Evolutionary conservation across 2,888 invertebrate genomes (phyloP).

Genomic region (Caenorhabditis panamensis): DNA sequence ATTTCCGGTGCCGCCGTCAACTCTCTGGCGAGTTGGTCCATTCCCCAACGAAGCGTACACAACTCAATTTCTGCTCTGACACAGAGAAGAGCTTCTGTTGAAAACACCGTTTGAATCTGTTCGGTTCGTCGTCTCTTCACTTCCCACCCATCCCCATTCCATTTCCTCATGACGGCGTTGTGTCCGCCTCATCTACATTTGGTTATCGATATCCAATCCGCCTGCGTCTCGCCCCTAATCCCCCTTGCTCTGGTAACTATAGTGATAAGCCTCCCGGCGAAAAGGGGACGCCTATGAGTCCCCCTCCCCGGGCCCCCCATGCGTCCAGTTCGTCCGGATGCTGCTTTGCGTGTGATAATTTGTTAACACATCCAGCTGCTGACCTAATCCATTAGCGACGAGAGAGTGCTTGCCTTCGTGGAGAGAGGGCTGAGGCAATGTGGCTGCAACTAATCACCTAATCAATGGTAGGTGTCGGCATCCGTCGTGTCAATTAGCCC

Average conservation of each 20-base stretch:
- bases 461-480: slow-evolving; percentile 49
- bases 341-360: slow-evolving; percentile 43
- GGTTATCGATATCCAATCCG: slow-evolving; percentile 18
- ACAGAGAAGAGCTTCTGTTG: neutral
- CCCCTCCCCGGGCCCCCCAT: neutral
- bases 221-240: slow-evolving; percentile 40
- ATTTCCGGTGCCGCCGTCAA: slow-evolving; percentile 47
- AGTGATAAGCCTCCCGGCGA: slow-evolving; percentile 47
- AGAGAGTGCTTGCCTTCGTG: slow-evolving; percentile 20
- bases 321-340: slow-evolving; percentile 6
- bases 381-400: slow-evolving; percentile 54
- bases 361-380: slow-evolving; percentile 54
- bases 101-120: slow-evolving; percentile 38
- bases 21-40: neutral
- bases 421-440: slow-evolving; percentile 14
- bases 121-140: neutral
- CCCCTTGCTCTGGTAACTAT: slow-evolving; percentile 41
- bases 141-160: slow-evolving; percentile 8
- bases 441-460: slow-evolving; percentile 59
- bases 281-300: slow-evolving; percentile 5
- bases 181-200: neutral
- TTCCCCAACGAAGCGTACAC: slow-evolving; percentile 41
- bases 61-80: slow-evolving; percentile 47
- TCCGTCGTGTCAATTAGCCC: slow-evolving; percentile 35
- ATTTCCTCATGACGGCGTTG: neutral